Percentiles rank a stretch among this genome's conserved stretches.
These are phyloP conservation scores for Spodoptera litura DNA, from an alignment of 1,140 invertebrate genomes.

Conservation along the genomic window DNA sequence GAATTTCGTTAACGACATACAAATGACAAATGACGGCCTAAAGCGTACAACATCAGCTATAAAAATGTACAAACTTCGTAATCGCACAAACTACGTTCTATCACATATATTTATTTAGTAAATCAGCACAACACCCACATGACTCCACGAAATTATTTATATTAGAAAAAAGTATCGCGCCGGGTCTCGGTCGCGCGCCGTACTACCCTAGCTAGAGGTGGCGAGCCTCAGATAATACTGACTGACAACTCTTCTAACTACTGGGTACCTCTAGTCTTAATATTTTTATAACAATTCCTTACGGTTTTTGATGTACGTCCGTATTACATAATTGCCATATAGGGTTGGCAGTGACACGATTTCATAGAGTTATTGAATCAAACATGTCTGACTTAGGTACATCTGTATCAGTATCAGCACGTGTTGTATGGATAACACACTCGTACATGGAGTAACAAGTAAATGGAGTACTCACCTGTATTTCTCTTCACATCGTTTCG, in stretches of 20 bases:
- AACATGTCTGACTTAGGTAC: background rate
- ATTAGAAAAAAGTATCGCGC: constrained; percentile 8
- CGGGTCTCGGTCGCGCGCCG: background rate
- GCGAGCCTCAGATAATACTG: constrained; percentile 22
- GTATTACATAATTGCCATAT: background rate
- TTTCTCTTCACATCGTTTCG: no score
- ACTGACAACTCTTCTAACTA: constrained; percentile 19
- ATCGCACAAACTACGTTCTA: constrained; percentile 31
- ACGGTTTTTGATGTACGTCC: constrained; percentile 7
- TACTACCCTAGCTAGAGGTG: constrained; percentile 24
- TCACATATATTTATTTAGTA: constrained; percentile 43
- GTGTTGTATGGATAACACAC: background rate
- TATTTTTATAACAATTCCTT: background rate
- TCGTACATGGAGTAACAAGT: background rate
- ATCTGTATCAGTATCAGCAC: no score
- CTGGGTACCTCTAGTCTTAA: constrained; percentile 18
- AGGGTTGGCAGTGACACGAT: background rate
- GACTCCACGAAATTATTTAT: constrained; percentile 24
- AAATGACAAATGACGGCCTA: constrained; percentile 14
- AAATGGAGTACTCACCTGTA: no score
- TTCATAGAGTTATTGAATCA: background rate
- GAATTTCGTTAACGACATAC: constrained; percentile 8
- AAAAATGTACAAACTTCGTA: constrained; percentile 37
- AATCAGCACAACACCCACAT: constrained; percentile 38
- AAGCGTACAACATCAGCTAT: constrained; percentile 40